Conservation (phyloP, 2,113 vertebrate genomes). For the Echinops telfairi region DNA sequence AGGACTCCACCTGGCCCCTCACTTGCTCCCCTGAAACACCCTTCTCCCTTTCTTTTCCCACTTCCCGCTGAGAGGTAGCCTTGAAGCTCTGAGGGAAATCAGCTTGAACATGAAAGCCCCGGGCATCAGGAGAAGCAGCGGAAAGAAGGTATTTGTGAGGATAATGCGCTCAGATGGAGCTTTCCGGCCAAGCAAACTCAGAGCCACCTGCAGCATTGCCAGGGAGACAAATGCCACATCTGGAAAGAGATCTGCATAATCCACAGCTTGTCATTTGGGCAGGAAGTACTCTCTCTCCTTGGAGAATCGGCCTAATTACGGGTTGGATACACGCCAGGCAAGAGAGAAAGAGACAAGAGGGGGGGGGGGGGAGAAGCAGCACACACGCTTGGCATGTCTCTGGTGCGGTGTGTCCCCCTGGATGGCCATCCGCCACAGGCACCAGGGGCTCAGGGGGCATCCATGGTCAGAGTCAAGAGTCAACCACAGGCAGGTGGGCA, state of each 20-base stretch:
- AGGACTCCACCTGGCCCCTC: neutral
- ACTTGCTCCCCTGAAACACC: neutral
- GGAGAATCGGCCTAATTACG: constrained; percentile 65
- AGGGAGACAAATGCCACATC: constrained; percentile 70
- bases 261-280: constrained; percentile 63
- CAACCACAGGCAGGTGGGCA: neutral
- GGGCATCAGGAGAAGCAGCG: neutral
- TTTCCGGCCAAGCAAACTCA: constrained; percentile 37
- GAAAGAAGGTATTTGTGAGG: constrained; percentile 57
- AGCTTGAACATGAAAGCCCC: constrained; percentile 16
- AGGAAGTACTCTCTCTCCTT: constrained; percentile 70
- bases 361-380: neutral
- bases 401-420: neutral
- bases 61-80: neutral
- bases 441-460: accelerated
- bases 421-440: accelerated
- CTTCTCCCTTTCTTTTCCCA: neutral
- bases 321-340: constrained; percentile 54
- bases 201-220: constrained; percentile 66
- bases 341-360: neutral
- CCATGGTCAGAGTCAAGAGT: neutral
- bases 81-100: constrained; percentile 18
- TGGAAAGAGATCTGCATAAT: constrained; percentile 68
- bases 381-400: accelerated
- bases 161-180: neutral